Conservation (phyloP, 2,797 vertebrate species). For the Labroides dimidiatus region DNA sequence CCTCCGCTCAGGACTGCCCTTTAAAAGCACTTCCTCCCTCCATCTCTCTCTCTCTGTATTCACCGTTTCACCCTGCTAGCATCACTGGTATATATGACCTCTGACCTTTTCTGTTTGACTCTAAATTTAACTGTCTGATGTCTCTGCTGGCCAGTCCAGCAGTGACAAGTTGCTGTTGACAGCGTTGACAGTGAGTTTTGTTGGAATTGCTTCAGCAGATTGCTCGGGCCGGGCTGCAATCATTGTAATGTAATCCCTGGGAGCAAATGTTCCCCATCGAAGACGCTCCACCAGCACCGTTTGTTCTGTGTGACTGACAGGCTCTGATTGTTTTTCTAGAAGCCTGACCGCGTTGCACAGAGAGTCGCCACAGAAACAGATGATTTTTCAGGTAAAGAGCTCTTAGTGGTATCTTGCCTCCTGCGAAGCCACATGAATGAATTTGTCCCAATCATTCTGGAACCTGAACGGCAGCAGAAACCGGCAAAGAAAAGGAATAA, state of each 20-base stretch:
- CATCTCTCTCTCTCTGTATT: no score
- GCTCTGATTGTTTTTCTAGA: neutral
- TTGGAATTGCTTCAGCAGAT: neutral
- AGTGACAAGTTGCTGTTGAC: no score
- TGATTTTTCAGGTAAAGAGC: no score
- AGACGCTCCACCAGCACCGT: neutral
- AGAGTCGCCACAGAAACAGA: neutral
- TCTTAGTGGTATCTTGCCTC: no score
- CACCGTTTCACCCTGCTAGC: neutral
- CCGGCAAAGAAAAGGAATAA: neutral
- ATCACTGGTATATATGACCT: neutral
- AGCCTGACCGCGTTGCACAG: neutral
- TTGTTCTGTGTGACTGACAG: neutral
- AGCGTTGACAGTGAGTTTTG: neutral
- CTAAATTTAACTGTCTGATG: neutral
- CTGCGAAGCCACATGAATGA: no score
- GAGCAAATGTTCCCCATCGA: neutral
- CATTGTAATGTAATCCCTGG: neutral
- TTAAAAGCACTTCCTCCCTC: neutral
- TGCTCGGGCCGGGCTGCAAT: neutral
- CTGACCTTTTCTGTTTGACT: neutral
- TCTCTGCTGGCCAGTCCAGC: neutral
- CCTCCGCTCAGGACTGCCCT: neutral
- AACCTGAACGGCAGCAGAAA: no score
- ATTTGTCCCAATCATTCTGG: no score